phyloP scores from a whole-genome alignment of 2,113 vertebrate genomes.

The Nannobrachium achirus region DNA sequence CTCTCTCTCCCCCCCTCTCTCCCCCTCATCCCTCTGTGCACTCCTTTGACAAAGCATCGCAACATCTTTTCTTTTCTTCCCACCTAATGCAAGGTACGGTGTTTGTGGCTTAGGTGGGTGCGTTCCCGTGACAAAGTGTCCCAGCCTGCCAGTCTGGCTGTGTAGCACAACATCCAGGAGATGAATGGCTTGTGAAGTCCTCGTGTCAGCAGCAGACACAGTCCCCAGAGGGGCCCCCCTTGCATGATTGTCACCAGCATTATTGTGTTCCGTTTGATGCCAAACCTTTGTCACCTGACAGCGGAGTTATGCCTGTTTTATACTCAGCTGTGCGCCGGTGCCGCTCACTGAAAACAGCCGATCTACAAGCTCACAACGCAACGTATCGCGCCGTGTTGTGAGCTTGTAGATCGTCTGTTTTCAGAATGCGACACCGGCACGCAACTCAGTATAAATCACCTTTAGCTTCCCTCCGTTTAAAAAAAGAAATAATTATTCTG shows the following conservation, averaged over 20 bases:
- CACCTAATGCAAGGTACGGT: background rate
- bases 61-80: background rate
- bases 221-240: constrained; percentile 20
- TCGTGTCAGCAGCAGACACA: constrained; percentile 36
- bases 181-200: constrained; percentile 32
- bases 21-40: too few species aligned
- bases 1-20: too few species aligned
- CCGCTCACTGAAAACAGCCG: too few species aligned
- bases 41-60: background rate
- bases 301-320: background rate
- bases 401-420: too few species aligned
- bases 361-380: too few species aligned
- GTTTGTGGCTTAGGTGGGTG: background rate
- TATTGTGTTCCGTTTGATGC: constrained; percentile 31
- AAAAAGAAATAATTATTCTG: too few species aligned
- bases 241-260: constrained; percentile 25
- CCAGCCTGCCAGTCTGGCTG: constrained; percentile 4
- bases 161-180: constrained; percentile 7
- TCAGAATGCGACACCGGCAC: too few species aligned
- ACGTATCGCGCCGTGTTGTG: too few species aligned
- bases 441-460: too few species aligned
- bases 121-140: constrained; percentile 21
- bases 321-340: too few species aligned
- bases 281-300: constrained; percentile 42
- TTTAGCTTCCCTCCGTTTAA: background rate